Evolutionary conservation across 2,113 vertebrate species (phyloP).

Genomic region (Hemicordylus capensis): DNA sequence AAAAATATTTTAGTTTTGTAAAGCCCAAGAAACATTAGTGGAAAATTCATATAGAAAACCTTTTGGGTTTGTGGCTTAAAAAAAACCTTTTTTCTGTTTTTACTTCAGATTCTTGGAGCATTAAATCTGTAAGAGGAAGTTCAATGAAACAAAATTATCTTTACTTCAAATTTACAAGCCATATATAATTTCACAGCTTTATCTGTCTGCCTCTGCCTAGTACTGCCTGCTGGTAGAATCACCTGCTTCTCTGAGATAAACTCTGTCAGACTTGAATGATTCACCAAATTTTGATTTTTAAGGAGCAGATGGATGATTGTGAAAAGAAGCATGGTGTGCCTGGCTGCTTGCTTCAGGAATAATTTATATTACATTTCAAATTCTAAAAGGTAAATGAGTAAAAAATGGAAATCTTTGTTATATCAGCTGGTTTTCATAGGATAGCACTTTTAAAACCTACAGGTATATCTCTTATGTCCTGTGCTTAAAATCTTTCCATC

Average conservation of each 20-base stretch:
- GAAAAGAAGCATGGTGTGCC: conserved; percentile 77
- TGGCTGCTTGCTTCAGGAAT: conserved; percentile 77
- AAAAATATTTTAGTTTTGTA: neutral
- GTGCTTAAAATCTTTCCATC: neutral
- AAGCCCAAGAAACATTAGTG: neutral
- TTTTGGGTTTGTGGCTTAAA: conserved; percentile 21
- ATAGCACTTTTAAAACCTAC: neutral
- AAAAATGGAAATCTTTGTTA: conserved; percentile 27
- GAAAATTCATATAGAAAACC: neutral
- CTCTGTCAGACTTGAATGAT: conserved; percentile 86
- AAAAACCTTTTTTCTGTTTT: conserved; percentile 16
- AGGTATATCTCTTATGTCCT: neutral
- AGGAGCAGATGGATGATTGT: conserved; percentile 84
- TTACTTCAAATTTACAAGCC: conserved; percentile 80
- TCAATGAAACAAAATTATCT: conserved; percentile 74
- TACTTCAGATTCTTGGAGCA: conserved; percentile 52
- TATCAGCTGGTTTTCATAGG: conserved; percentile 9
- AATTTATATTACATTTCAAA: conserved; percentile 79
- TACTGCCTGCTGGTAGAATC: conserved; percentile 78
- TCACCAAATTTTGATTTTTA: conserved; percentile 89
- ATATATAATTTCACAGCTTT: conserved; percentile 86
- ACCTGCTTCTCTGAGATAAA: conserved; percentile 86
- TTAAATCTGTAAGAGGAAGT: conserved; percentile 65
- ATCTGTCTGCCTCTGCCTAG: conserved; percentile 81
- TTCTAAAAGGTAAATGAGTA: conserved; percentile 59